phyloP scores from a whole-genome alignment of 2,113 vertebrate species.

The Etheostoma spectabile region DNA sequence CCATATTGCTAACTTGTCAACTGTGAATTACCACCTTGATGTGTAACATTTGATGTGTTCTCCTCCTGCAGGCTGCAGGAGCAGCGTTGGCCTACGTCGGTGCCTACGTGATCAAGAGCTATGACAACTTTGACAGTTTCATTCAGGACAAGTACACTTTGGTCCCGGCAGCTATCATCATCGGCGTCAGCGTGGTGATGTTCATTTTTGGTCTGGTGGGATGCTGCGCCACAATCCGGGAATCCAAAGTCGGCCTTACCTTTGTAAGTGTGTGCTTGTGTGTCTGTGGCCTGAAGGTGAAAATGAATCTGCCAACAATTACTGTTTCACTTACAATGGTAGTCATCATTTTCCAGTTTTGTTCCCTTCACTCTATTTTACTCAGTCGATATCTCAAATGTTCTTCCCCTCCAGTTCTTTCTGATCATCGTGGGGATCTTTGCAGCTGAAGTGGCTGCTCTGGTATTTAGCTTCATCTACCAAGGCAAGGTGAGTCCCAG shows the following conservation, averaged over 20 bases:
- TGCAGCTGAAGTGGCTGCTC: conserved; percentile 86
- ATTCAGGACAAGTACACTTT: conserved; percentile 84
- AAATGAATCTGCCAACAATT: not conserved
- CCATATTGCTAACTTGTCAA: no score
- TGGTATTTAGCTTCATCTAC: conserved; percentile 88
- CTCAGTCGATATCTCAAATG: not conserved
- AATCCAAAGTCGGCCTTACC: conserved; percentile 87
- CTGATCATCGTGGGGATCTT: conserved; percentile 88
- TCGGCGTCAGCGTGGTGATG: conserved; percentile 86
- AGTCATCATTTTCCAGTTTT: not conserved
- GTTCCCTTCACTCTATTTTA: not conserved
- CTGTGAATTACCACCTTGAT: not conserved
- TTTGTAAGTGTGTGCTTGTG: conserved; percentile 81
- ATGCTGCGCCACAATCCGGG: conserved; percentile 87
- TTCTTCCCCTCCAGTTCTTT: conserved; percentile 84
- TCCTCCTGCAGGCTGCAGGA: conserved; percentile 84
- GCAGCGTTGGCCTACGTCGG: conserved; percentile 86
- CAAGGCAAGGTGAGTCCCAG: conserved; percentile 82
- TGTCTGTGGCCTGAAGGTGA: not conserved
- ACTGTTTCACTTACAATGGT: not conserved
- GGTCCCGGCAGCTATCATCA: conserved; percentile 85
- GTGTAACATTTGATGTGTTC: no score
- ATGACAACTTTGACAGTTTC: conserved; percentile 85
- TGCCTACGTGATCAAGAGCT: conserved; percentile 84
- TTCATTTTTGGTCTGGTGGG: conserved; percentile 88